Base-by-base conservation (phyloP, 2,113 vertebrate species). In the Geothlypis trichas region DNA sequence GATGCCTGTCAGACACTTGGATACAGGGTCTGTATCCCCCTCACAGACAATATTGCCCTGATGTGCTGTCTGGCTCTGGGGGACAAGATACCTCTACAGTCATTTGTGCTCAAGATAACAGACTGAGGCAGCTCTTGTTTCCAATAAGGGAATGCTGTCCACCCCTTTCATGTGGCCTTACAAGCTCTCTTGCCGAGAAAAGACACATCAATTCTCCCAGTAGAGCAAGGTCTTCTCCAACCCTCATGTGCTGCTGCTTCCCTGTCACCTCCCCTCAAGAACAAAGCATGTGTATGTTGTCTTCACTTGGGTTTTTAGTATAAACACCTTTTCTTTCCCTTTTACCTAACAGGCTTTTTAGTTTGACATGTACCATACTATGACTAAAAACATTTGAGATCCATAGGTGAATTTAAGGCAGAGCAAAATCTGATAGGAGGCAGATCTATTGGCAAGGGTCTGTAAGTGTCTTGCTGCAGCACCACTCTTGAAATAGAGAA, bases 21-120 rank as follows among this genome's bases (percentile, higher is more conserved):
- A 11, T 5, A 23, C 11, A 31, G 13, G 19, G 27, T 35, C 23
- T 3, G 1, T 33, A 67, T 30, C 6, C 7, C 17, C 10, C 13
- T 74, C 35, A 51, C 13, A 58, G 55, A 28, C 8, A 54, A 2
- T 6, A 15, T 15, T 69, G 19, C 14, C 18, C 7, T 0, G 0
- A 44, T 21, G 7, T n/a, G 16, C 39, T 41, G 24, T 10, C 9
- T 1, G 5, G 18, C 3, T 2, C 8, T 42, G 39, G 6, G 3
- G 6, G 5, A 2, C 13, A 15, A 41, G 7, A 17, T 11, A 76
- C 10, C 13, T 59, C 27, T 22, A 13, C 15, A 7, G 28, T 28
- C 1, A 8, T 49, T 57, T 2, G 2, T 54, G 44, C 5, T 65
- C 37, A 15, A 17, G 39, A 30, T 6, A 52, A 81, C 84, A 61